Percentiles rank a stretch among this genome's conserved stretches.
Conservation (phyloP, 2,113 vertebrate species). For the Paracanthobrama guichenoti region DNA sequence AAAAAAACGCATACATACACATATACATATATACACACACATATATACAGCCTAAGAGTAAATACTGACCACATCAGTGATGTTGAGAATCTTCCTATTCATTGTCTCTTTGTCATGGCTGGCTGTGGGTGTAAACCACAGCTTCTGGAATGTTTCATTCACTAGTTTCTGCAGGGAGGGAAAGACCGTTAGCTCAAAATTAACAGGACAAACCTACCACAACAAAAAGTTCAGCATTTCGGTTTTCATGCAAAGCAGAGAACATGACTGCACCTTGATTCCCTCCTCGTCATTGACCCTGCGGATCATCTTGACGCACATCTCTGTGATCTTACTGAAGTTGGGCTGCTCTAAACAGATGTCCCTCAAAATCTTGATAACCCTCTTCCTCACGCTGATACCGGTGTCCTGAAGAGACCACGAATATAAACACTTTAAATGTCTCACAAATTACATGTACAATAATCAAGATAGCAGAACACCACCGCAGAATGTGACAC, state of each 20-base stretch:
- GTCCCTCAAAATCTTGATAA: conserved; percentile 96
- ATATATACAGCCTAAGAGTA: not conserved
- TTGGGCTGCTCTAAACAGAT: conserved; percentile 97
- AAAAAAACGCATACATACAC: too few species aligned
- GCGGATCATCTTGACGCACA: conserved; percentile 99
- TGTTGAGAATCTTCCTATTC: conserved; percentile 97
- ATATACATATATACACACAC: accelerated
- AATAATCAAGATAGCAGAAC: not conserved
- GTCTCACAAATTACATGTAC: not conserved
- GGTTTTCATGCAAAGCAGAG: not conserved
- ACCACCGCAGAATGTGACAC: not conserved
- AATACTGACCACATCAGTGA: conserved; percentile 93
- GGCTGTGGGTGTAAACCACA: conserved; percentile 96
- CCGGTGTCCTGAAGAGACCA: conserved; percentile 86
- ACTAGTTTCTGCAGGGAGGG: conserved; percentile 89
- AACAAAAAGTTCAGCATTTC: not conserved
- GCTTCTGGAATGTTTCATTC: conserved; percentile 99
- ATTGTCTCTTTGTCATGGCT: conserved; percentile 93
- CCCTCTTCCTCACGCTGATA: conserved; percentile 96
- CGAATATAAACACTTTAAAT: not conserved
- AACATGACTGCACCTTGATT: conserved; percentile 84
- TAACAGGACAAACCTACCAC: not conserved
- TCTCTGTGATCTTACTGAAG: conserved; percentile 96
- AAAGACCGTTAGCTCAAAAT: conserved; percentile 34
- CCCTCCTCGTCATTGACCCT: conserved; percentile 98